Percentiles rank a stretch among this genome's conserved stretches.
Evolutionary conservation across 2,797 vertebrate genomes (phyloP).

Genomic region (Coregonus sp.): DNA sequence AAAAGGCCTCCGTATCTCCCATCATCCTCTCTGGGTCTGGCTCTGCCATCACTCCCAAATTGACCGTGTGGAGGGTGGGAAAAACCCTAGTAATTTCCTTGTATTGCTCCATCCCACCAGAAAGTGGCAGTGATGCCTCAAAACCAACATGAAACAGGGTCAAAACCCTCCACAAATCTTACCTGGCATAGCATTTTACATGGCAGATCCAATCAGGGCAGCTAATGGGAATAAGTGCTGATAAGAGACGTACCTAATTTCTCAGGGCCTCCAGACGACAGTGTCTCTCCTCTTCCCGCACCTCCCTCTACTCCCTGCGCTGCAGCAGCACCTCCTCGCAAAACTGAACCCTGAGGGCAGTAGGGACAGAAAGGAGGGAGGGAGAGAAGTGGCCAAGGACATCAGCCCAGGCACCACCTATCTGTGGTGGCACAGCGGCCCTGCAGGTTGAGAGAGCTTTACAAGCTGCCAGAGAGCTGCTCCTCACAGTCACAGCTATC

Average conservation of each 20-base stretch:
- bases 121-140: constrained; percentile 64
- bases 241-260: constrained; percentile 81
- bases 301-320: constrained; percentile 72
- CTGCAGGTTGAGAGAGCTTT: constrained; percentile 48
- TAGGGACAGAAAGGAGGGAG: constrained; percentile 22
- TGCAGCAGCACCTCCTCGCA: constrained; percentile 75
- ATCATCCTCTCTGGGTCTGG: constrained; percentile 85
- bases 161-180: not conserved
- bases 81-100: not conserved
- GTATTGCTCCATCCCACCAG: constrained; percentile 46
- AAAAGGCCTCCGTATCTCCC: constrained; percentile 82
- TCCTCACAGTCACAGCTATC: constrained; percentile 26
- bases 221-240: constrained; percentile 31
- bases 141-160: not conserved
- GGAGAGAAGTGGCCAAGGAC: constrained; percentile 8
- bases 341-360: constrained; percentile 79
- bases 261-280: constrained; percentile 80
- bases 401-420: constrained; percentile 35
- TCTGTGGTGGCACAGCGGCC: constrained; percentile 52
- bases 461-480: constrained; percentile 44
- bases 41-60: constrained; percentile 83
- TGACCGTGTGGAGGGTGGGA: constrained; percentile 23
- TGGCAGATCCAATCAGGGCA: constrained; percentile 36
- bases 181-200: constrained; percentile 29
- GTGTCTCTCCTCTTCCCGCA: constrained; percentile 66